These are phyloP conservation scores for Palythoa grandiflora DNA, from an alignment of 92 coral and sea anemone species.

Conservation along the genomic window DNA sequence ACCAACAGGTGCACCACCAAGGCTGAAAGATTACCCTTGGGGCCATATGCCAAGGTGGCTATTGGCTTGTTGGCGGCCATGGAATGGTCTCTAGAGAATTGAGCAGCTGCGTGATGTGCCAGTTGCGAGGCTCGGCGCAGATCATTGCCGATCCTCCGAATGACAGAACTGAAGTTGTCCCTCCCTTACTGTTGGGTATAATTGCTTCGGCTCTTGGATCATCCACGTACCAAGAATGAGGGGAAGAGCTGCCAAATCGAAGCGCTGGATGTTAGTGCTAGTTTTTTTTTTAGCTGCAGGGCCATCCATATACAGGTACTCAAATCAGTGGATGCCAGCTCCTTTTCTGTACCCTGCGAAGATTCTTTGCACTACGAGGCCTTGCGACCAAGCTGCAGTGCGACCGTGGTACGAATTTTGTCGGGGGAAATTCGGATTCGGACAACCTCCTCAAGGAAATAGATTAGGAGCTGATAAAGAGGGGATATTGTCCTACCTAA, in stretches of 20 bases:
- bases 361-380: constrained; percentile 58
- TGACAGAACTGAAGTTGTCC: constrained; percentile 1
- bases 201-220: constrained; percentile 10
- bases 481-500: too few species aligned
- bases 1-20: too few species aligned
- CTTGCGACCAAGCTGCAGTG: constrained; percentile 9
- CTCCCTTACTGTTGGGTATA: neutral
- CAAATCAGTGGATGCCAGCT: neutral
- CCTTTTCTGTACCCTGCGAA: neutral
- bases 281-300: constrained; percentile 29
- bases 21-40: too few species aligned
- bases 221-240: constrained; percentile 18
- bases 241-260: neutral
- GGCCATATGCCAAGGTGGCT: too few species aligned
- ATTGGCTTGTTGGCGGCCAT: too few species aligned
- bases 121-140: neutral
- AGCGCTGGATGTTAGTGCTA: constrained; percentile 8
- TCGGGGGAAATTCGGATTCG: constrained; percentile 59
- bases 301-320: constrained; percentile 47
- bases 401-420: constrained; percentile 46
- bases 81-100: too few species aligned
- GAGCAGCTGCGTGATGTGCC: neutral
- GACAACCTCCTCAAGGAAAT: constrained; percentile 24
- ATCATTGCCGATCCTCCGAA: constrained; percentile 7
- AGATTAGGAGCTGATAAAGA: constrained; percentile 20